Base-by-base conservation (phyloP, 2,113 vertebrate species). In the Boulengeromyrus knoepffleri region DNA sequence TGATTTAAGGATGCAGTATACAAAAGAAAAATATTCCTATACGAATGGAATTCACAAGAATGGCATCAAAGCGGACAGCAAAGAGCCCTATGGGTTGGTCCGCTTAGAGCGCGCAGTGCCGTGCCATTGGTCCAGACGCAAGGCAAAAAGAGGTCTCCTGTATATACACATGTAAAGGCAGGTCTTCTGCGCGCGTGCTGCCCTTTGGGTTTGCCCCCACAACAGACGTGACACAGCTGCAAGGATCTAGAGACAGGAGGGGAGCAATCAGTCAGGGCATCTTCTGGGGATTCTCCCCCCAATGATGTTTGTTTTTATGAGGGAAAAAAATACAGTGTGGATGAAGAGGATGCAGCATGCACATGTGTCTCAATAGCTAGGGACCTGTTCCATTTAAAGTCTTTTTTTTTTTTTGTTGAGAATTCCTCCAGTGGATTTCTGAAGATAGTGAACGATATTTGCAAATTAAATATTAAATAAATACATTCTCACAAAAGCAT, bases 161-260 rank as follows among this genome's bases (percentile, higher is more conserved):
- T 93, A 94, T 94, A 94, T 92, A 94, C 91, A 93, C 91, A 93
- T 87, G 91, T 91, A 95, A 92, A 95, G 87, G 94, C 93, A 95
- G 95, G 94, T 94, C 94, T 92, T 95, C 94, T 31, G 80, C 90
- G 92, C 9, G 39, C 70, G 31, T 27, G 36, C 62, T 74, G 87
- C 52, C 70, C 87, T 39, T 88, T 74, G 46, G 46, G 83, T 88
- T 87, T 92, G 91, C 93, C 93, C 89, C 88, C 93, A 92, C 92
- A 89, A 93, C 91, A 95, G 94, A 93, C 92, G 94, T 27, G 88
- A 94, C 93, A 92, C 92, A 93, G 94, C 94, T 92, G 90, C 94
- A 92, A 21, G 91, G 91, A 96, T 96, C 96, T 96, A 92, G 94
- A 95, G 92, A 96, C 94, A 96, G 93, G 95, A 90, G 84, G 90